Evolutionary conservation across 1,140 invertebrate species (phyloP), one percentile per base, ranked within the genome.

Genomic region (Drosophila bipectinata): DNA sequence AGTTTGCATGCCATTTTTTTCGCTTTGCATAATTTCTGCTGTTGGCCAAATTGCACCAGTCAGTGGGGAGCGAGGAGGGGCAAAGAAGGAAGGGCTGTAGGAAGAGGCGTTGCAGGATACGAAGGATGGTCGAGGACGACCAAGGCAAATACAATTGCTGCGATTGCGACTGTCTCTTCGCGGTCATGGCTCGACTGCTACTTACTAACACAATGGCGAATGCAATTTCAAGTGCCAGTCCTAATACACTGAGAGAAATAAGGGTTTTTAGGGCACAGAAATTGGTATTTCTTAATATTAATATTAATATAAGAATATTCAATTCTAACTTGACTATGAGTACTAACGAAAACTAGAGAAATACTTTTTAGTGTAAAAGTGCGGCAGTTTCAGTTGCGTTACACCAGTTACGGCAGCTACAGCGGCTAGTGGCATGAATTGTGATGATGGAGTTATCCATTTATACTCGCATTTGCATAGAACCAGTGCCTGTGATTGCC

Each of bases 371-470:
- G 63, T 67, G 63, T n/a, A 21, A 18, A n/a, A 62, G 68, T 73
- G 56, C 56, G 15, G 47, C 72, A 63, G 58, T 56, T 52, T 39
- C 72, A 56, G 72, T 68, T 67, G 15, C 56, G 68, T 59, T 66
- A 49, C 52, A 58, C 44, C 62, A 57, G 51, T 60, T 52, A 57
- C 59, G 45, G 68, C 56, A 12, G 44, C 58, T 54, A 34, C 28
- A 37, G 51, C 63, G 34, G 54, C 52, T 30, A 72, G 54, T 61
- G 66, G 82, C 82, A 87, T 88, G 83, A 87, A 87, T 78, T 82
- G 83, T 79, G 79, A 77, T 87, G 83, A 87, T 87, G 84, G 83
- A 88, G 83, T 88, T 88, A 88, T 88, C 83, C 83, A 88, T 88
- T 88, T 88, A 88, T 88, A 83, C 83, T 82, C 52, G 72, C 79